Percentiles rank a stretch among this genome's conserved stretches.
Conservation (phyloP, 2,797 vertebrate species). For the Oceanodroma leucorhoa region DNA sequence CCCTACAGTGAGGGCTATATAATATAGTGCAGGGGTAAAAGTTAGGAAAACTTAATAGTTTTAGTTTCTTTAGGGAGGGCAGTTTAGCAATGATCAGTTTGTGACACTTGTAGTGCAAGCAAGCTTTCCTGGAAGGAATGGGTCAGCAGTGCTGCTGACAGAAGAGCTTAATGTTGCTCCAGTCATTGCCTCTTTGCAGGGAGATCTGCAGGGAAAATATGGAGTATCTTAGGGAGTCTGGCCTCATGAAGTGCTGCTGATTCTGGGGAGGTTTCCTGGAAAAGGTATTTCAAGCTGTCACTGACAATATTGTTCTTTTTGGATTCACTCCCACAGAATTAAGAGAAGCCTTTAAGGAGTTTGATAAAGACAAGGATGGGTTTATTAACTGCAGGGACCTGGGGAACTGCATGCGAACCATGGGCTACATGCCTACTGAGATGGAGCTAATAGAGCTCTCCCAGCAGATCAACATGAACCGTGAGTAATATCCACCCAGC, state of each 20-base stretch:
- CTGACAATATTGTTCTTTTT: neutral
- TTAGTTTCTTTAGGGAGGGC: neutral
- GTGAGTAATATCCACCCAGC: slow-evolving; percentile 74
- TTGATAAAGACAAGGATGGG: slow-evolving; percentile 97
- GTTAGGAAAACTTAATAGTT: neutral
- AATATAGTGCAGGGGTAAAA: neutral
- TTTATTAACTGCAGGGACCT: slow-evolving; percentile 97
- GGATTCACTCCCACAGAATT: slow-evolving; percentile 79
- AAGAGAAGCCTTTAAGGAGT: slow-evolving; percentile 93
- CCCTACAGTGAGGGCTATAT: neutral
- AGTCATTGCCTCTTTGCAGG: neutral
- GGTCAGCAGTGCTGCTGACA: neutral
- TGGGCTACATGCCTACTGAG: slow-evolving; percentile 99
- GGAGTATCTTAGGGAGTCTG: neutral
- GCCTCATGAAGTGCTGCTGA: neutral
- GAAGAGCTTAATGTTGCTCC: neutral
- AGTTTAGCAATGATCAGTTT: neutral
- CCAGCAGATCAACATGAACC: slow-evolving; percentile 98
- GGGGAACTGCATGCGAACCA: slow-evolving; percentile 98
- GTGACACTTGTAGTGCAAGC: neutral
- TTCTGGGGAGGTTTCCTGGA: neutral
- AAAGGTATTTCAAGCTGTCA: neutral
- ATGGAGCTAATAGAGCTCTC: slow-evolving; percentile 98
- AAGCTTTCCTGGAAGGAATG: neutral
- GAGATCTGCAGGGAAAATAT: neutral